These are phyloP conservation scores for Drosophila melanica DNA, from an alignment of 1,140 invertebrate genomes.

Conservation along the genomic window DNA sequence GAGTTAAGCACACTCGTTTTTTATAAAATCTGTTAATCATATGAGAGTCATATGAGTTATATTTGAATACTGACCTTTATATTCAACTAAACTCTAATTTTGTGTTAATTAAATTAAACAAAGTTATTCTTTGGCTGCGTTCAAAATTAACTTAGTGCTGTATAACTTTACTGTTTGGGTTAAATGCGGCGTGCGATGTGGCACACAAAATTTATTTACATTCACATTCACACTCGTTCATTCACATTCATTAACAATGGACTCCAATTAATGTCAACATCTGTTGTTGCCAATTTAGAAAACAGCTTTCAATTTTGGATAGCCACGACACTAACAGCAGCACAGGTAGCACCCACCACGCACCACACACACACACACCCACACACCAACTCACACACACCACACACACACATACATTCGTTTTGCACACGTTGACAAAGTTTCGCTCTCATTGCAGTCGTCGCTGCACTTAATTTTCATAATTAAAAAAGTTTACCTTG, in stretches of 20 bases:
- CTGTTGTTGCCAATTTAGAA: constrained; percentile 52
- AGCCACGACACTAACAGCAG: constrained; percentile 11
- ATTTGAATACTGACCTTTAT: too few relatives aligned
- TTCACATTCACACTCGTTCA: constrained; percentile 33
- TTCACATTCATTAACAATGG: constrained; percentile 53
- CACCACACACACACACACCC: not conserved
- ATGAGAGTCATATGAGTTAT: too few relatives aligned
- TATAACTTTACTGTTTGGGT: too few relatives aligned
- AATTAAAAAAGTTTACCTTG: constrained; percentile 81
- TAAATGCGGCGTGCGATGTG: constrained; percentile 1
- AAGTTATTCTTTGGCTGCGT: too few relatives aligned
- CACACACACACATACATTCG: not conserved
- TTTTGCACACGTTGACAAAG: constrained; percentile 43
- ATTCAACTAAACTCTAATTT: too few relatives aligned
- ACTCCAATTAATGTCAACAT: constrained; percentile 51
- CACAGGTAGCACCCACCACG: constrained; percentile 4
- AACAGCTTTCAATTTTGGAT: constrained; percentile 47
- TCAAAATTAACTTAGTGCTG: too few relatives aligned
- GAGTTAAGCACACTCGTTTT: too few relatives aligned
- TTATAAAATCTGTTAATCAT: too few relatives aligned
- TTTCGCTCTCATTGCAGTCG: constrained; percentile 61
- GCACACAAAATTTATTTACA: constrained; percentile 27
- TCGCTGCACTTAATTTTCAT: constrained; percentile 78
- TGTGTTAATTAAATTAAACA: too few relatives aligned
- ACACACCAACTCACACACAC: not conserved